These are phyloP conservation scores for Phaethon lepturus DNA, from an alignment of 2,113 vertebrate genomes.

Conservation along the genomic window DNA sequence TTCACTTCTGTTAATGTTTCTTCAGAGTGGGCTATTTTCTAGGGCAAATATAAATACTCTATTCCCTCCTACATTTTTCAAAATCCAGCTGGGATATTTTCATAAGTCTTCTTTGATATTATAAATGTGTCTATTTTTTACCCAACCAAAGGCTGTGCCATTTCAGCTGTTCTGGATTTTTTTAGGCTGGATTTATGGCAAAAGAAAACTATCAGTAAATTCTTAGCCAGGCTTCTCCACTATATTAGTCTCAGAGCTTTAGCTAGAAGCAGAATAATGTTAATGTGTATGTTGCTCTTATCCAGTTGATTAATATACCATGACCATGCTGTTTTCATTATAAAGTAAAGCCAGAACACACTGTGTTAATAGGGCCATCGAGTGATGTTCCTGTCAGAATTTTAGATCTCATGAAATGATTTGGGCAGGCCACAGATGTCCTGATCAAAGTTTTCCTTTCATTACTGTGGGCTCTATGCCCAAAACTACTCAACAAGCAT, in stretches of 20 bases:
- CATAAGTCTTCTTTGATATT: slow-evolving; percentile 26
- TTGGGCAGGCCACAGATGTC: not conserved
- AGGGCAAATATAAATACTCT: not conserved
- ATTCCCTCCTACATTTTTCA: slow-evolving; percentile 15
- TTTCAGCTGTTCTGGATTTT: not conserved
- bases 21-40: not conserved
- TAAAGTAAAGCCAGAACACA: slow-evolving; percentile 30
- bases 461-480: slow-evolving; percentile 12
- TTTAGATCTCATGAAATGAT: not conserved
- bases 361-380: not conserved
- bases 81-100: slow-evolving; percentile 17
- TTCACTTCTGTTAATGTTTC: slow-evolving; percentile 5
- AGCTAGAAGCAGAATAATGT: slow-evolving; percentile 29
- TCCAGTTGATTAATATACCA: slow-evolving; percentile 1
- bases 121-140: not conserved
- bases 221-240: slow-evolving; percentile 27
- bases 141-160: not conserved
- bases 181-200: slow-evolving; percentile 52
- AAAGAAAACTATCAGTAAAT: slow-evolving; percentile 40
- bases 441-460: slow-evolving; percentile 37
- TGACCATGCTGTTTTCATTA: not conserved
- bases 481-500: slow-evolving; percentile 11
- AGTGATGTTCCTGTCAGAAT: not conserved
- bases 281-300: slow-evolving; percentile 7
- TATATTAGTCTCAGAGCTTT: not conserved